Base-by-base conservation (phyloP, 2,113 vertebrate species). In the Pygathrix nemaeus region DNA sequence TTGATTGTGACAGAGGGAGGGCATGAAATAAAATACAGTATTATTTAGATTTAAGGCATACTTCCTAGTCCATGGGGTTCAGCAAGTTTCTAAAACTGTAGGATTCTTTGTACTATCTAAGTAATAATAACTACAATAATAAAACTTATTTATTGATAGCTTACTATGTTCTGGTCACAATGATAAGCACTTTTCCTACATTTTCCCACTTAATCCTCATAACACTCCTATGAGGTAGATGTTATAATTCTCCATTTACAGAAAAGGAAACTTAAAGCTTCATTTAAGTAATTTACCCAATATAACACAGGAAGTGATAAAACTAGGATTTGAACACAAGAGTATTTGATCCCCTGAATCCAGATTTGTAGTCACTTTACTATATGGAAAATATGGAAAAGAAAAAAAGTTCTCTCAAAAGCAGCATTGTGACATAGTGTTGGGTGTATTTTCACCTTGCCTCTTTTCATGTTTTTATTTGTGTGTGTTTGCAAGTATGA, bases 381-480 rank as follows among this genome's bases (percentile, higher is more conserved):
- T 66, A 8, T 14, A 25, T 43, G 75, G 75, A 76, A 91, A 96
- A 59, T 72, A 48, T 35, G 52, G 48, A 89, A 88, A 93, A 81
- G 68, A 61, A 94, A 76, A 94, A 95, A 97, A 79, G 48, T 89
- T 13, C 92, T 23, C 59, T 70, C 40, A 27, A 66, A 95, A 96
- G 78, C 83, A 83, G 79, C 79, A 83, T 20, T 61, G 43, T 78
- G 40, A 76, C n/a, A 83, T 59, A 18, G n/a, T 38, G n/a, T 94
- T 92, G 87, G 55, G 38, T 52, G 3, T 73, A 88, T 95, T 94
- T 97, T 93, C 76, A 76, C 92, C 83, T 96, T 93, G 89, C 66
- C 68, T 94, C 89, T 96, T 97, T 90, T 93, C 52, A 20, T 89
- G 72, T 93, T 97, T 97, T 97, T 87, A 97, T 97, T 96, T 97